A percentile compares a stretch with the other conserved stretches of the same genome.
These are phyloP conservation scores for Drosophila melanogaster DNA, from an alignment of 1,140 invertebrate genomes.

Conservation along the genomic window DNA sequence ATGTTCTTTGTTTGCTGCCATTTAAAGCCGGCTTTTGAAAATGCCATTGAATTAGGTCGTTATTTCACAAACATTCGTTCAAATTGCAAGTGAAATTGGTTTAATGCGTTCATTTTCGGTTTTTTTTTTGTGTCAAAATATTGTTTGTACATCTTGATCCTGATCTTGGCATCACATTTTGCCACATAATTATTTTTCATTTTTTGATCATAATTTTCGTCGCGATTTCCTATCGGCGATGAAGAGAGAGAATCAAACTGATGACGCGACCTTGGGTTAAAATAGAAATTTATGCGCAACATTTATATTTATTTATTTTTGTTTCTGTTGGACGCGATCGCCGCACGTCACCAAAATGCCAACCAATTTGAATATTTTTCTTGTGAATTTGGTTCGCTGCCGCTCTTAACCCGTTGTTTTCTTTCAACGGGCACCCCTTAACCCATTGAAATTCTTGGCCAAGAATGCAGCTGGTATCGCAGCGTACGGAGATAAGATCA, in stretches of 20 bases:
- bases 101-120: no score
- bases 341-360: conserved; percentile 57
- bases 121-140: no score
- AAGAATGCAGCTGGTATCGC: conserved; percentile 21
- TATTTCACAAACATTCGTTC: no score
- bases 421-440: not conserved
- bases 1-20: not conserved
- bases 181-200: not conserved
- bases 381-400: conserved; percentile 16
- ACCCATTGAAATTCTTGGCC: conserved; percentile 2
- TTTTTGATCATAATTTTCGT: not conserved
- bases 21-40: not conserved
- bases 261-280: conserved; percentile 76
- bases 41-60: not conserved
- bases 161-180: not conserved
- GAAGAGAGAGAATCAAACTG: conserved; percentile 40
- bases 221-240: conserved; percentile 1
- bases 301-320: conserved; percentile 39
- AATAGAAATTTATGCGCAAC: conserved; percentile 75
- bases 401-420: conserved; percentile 7
- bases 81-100: no score
- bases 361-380: conserved; percentile 35
- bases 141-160: no score
- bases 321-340: conserved; percentile 21
- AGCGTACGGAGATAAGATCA: conserved; percentile 34